Evolutionary conservation across 92 coral and sea anemone species (phyloP).

Genomic region (Porites cylindrica): DNA sequence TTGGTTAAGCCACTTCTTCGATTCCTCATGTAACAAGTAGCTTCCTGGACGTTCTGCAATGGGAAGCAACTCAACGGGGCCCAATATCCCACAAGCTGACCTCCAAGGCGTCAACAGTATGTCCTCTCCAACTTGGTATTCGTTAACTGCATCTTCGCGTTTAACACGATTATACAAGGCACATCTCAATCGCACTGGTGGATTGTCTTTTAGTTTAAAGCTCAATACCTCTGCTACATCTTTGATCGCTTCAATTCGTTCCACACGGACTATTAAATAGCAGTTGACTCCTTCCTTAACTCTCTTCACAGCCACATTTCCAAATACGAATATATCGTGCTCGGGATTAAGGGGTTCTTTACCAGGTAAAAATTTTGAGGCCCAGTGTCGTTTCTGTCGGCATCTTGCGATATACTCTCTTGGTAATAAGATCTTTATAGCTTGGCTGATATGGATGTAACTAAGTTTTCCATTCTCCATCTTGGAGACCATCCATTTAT

Average conservation of each 20-base stretch:
- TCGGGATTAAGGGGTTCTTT: slow-evolving; percentile 63
- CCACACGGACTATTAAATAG: slow-evolving; percentile 39
- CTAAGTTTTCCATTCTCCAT: slow-evolving; percentile 30
- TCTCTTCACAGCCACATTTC: slow-evolving; percentile 55
- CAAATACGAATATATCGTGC: slow-evolving; percentile 56
- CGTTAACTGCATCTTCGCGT: too few species aligned
- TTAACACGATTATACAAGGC: too few species aligned
- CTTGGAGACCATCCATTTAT: slow-evolving; percentile 30
- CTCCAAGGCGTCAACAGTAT: too few species aligned
- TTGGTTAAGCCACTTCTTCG: too few species aligned
- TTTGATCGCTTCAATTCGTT: slow-evolving; percentile 48
- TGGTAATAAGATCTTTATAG: slow-evolving; percentile 52
- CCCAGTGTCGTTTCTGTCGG: slow-evolving; percentile 68
- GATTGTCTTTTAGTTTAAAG: slow-evolving; percentile 21
- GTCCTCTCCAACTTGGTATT: too few species aligned
- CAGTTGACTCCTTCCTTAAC: slow-evolving; percentile 2
- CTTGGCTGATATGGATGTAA: slow-evolving; percentile 50
- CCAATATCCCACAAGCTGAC: too few species aligned
- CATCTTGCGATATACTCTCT: slow-evolving; percentile 61
- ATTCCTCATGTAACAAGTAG: too few species aligned
- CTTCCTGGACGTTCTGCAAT: too few species aligned
- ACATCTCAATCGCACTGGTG: too few species aligned
- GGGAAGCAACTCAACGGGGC: too few species aligned
- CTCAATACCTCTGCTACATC: slow-evolving; percentile 49
- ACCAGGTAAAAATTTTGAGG: slow-evolving; percentile 56